Percentiles rank a stretch among this genome's conserved stretches.
These are phyloP conservation scores for Diglossa cyanea DNA, from an alignment of 2,797 vertebrate species.

Conservation along the genomic window DNA sequence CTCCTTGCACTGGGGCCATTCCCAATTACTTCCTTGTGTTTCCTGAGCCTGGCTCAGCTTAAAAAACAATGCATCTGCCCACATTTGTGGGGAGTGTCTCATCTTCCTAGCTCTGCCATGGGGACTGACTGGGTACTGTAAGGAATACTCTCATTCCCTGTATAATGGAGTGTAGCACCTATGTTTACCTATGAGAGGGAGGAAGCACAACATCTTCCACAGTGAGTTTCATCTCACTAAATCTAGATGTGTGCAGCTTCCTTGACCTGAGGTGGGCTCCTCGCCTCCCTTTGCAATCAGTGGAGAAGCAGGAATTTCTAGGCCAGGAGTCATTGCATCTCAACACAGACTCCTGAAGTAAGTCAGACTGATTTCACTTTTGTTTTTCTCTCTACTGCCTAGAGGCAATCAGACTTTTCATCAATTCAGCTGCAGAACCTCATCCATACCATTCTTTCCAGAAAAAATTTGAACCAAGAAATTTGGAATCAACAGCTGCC, in stretches of 20 bases:
- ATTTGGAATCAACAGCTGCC: neutral
- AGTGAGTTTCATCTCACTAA: neutral
- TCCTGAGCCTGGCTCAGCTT: neutral
- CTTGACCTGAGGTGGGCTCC: neutral
- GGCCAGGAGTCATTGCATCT: neutral
- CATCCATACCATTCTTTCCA: neutral
- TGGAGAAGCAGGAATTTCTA: neutral
- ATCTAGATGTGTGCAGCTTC: neutral
- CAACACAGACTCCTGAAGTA: neutral
- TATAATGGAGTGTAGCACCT: accelerated
- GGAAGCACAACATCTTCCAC: neutral
- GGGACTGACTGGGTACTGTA: neutral
- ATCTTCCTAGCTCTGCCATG: neutral
- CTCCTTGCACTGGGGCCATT: neutral
- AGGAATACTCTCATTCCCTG: neutral
- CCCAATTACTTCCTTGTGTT: neutral
- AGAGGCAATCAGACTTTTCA: neutral
- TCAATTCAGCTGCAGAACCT: neutral
- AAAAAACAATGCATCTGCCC: neutral
- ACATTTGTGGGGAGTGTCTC: neutral
- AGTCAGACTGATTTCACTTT: neutral
- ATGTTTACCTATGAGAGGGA: neutral
- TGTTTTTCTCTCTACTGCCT: neutral
- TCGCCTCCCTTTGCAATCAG: neutral
- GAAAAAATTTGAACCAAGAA: neutral